These are phyloP conservation scores for Phanerotoma sp. DNA, from an alignment of 2,888 invertebrate genomes.

Conservation along the genomic window DNA sequence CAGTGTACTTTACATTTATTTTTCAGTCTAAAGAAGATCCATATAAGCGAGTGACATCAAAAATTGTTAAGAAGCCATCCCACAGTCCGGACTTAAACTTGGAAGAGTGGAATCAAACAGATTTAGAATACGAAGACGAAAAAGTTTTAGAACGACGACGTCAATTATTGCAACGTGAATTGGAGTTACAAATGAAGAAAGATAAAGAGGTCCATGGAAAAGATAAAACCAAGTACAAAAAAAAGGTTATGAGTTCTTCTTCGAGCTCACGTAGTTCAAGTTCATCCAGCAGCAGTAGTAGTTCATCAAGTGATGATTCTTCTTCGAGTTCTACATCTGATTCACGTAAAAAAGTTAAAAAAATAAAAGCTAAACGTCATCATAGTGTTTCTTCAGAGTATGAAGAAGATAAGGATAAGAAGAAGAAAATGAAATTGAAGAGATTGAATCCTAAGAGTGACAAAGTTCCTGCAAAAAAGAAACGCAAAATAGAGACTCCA, in stretches of 20 bases:
- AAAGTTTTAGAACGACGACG: constrained; percentile 76
- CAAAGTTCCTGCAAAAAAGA: constrained; percentile 45
- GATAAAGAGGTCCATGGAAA: constrained; percentile 71
- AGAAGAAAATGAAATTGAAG: constrained; percentile 52
- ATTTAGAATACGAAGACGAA: constrained; percentile 79
- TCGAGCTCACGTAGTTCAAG: constrained; percentile 68
- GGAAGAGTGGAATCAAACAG: constrained; percentile 77
- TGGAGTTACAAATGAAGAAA: constrained; percentile 77
- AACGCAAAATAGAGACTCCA: constrained; percentile 48
- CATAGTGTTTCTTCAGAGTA: constrained; percentile 69
- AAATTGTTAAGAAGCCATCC: constrained; percentile 62
- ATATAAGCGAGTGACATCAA: constrained; percentile 67
- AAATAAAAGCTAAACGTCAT: constrained; percentile 62
- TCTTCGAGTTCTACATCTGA: constrained; percentile 65
- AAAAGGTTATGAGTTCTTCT: constrained; percentile 69
- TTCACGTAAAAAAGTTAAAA: constrained; percentile 59
- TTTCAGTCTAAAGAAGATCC: constrained; percentile 62
- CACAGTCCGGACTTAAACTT: constrained; percentile 67
- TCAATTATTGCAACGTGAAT: constrained; percentile 73
- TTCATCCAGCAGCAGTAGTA: constrained; percentile 66
- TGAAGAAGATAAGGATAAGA: constrained; percentile 62
- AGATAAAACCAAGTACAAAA: constrained; percentile 64
- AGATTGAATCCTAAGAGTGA: constrained; percentile 49
- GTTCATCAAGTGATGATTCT: constrained; percentile 64
- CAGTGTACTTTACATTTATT: background rate